Base-by-base conservation (phyloP, 1,140 invertebrate genomes). In the Holcopasites calliopsidis region DNA sequence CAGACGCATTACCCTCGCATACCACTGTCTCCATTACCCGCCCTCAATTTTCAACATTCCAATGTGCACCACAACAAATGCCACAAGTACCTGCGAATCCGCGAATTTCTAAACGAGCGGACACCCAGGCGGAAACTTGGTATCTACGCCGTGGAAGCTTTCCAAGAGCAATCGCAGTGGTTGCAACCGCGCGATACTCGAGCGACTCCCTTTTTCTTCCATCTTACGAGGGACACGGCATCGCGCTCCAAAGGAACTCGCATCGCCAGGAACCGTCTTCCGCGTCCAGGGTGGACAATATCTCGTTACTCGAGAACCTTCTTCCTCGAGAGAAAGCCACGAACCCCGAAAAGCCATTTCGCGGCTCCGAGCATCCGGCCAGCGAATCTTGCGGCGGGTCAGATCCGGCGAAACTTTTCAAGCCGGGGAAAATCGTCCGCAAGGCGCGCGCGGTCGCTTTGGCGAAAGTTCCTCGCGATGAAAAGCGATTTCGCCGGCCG, bases 331-430 rank as follows among this genome's bases (percentile, higher is more conserved):
- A 23, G 69, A 77, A 50, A n/a, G 47, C 65, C 61, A 42, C 50
- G 50, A 79, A 75, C 64, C 80, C 42, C 42, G 68, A 71, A 79
- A 83, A 83, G 80, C 72, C 76, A 82, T 83, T 82, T 79, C 74
- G 61, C 72, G 71, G 65, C 26, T n/a, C 35, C 57, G 50, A 82
- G 77, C 70, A 79, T 79, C 71, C 80, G 72, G 79, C 52, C 70
- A 61, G 76, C 62, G 70, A 71, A 70, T 75, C 71, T 58, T 72
- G 58, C 65, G 42, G 13, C 40, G 44, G 55, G 49, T 16, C 16
- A 21, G 42, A 65, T 28, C 50, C 40, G 35, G 28, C 42, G 66
- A 83, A 83, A 83, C 55, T 79, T 83, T 83, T 65, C 47, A 23
- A 4, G 18, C 16, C 42, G 52, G 23, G 23, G 60, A 61, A 54